Conservation (phyloP, 2,888 invertebrate species). For the Amorpha juglandis region DNA sequence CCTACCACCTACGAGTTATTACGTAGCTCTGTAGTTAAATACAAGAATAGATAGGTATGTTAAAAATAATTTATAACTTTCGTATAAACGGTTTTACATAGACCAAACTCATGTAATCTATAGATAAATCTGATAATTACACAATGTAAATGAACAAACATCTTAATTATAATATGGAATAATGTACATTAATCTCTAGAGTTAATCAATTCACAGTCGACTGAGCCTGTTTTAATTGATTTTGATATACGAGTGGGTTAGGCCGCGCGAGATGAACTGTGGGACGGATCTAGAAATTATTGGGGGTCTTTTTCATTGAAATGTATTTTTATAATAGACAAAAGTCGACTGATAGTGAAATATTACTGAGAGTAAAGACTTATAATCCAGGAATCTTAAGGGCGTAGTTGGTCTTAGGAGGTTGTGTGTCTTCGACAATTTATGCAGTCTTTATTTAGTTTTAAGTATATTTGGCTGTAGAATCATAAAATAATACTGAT, state of each 20-base stretch:
- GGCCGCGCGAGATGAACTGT: slow-evolving; percentile 17
- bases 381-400: too few relatives aligned
- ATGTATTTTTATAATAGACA: too few relatives aligned
- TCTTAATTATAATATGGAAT: slow-evolving; percentile 27
- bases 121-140: slow-evolving; percentile 13
- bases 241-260: slow-evolving; percentile 28
- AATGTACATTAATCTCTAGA: slow-evolving; percentile 27
- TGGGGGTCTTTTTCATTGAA: background rate
- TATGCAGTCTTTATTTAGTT: too few relatives aligned
- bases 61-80: background rate
- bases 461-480: too few relatives aligned
- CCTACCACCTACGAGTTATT: background rate
- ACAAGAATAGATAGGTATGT: background rate
- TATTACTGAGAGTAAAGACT: too few relatives aligned
- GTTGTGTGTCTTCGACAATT: too few relatives aligned
- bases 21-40: background rate
- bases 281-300: slow-evolving; percentile 11
- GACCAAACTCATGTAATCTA: slow-evolving; percentile 5
- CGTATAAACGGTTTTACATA: background rate
- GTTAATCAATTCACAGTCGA: slow-evolving; percentile 28
- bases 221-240: slow-evolving; percentile 29
- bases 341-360: too few relatives aligned
- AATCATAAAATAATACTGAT: too few relatives aligned
- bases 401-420: too few relatives aligned
- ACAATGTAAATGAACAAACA: slow-evolving; percentile 26